Evolutionary conservation across 2,113 vertebrate genomes (phyloP).

Genomic region (Carettochelys insculpta): DNA sequence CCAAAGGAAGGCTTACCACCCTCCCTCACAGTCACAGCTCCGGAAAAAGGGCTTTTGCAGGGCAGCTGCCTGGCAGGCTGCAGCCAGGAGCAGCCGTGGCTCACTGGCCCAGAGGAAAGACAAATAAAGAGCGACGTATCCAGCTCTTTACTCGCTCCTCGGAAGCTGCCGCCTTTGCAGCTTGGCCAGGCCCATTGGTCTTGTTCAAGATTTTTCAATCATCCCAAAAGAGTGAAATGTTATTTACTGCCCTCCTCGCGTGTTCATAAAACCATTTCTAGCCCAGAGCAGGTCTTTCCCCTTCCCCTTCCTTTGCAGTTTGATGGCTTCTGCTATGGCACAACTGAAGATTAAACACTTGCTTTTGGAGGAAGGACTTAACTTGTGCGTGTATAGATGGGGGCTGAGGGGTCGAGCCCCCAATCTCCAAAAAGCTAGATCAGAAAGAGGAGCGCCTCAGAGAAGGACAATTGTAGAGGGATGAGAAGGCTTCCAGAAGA

Average conservation of each 20-base stretch:
- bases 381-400: accelerated
- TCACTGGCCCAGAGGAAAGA: not conserved
- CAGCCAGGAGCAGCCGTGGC: accelerated
- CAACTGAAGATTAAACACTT: not conserved
- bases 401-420: too few species aligned
- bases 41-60: not conserved
- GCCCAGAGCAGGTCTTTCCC: not conserved
- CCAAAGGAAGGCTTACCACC: not conserved
- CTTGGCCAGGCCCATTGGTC: slow-evolving; percentile 12
- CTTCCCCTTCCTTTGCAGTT: not conserved
- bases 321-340: not conserved
- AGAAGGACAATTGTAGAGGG: not conserved
- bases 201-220: not conserved
- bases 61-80: not conserved
- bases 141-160: slow-evolving; percentile 25
- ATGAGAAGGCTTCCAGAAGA: not conserved
- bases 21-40: not conserved
- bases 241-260: slow-evolving; percentile 29
- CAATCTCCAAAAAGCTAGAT: not conserved
- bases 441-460: not conserved
- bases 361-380: not conserved
- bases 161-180: slow-evolving; percentile 41
- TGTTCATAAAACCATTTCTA: not conserved
- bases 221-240: slow-evolving; percentile 29
- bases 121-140: not conserved